Conservation (phyloP, 2,113 vertebrate genomes). For the Grallaria varia region DNA sequence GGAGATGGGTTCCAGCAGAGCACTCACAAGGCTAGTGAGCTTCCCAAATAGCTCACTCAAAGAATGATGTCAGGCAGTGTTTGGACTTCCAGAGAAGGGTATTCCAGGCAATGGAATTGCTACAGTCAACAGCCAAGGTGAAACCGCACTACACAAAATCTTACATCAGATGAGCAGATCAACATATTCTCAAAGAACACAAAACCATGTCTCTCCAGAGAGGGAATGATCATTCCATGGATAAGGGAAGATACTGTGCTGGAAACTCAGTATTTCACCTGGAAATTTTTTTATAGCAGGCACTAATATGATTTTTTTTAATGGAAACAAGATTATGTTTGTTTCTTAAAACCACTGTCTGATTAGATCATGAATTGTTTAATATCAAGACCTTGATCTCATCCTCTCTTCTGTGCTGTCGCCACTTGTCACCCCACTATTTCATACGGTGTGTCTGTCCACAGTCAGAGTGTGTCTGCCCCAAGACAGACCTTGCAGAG, state of each 20-base stretch:
- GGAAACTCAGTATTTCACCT: background rate
- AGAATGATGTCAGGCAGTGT: background rate
- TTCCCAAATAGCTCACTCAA: background rate
- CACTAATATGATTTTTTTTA: background rate
- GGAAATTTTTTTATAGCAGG: background rate
- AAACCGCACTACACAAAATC: background rate
- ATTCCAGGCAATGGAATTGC: background rate
- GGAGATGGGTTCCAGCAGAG: background rate
- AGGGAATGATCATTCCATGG: background rate
- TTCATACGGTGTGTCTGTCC: background rate
- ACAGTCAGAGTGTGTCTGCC: background rate
- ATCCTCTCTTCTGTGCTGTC: background rate
- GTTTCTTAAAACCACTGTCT: background rate
- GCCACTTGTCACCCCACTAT: background rate
- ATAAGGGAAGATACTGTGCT: background rate
- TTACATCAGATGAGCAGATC: background rate
- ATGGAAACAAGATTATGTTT: background rate
- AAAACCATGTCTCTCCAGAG: background rate
- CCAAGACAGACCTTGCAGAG: background rate
- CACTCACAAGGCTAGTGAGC: background rate
- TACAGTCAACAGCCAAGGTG: background rate
- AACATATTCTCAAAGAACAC: background rate
- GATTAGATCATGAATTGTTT: background rate
- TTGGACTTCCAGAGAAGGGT: background rate
- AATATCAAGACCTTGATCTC: background rate